A percentile compares a stretch with the other conserved stretches of the same genome.
phyloP scores from a whole-genome alignment of 2,113 vertebrate species.

The Xiphophorus maculatus region DNA sequence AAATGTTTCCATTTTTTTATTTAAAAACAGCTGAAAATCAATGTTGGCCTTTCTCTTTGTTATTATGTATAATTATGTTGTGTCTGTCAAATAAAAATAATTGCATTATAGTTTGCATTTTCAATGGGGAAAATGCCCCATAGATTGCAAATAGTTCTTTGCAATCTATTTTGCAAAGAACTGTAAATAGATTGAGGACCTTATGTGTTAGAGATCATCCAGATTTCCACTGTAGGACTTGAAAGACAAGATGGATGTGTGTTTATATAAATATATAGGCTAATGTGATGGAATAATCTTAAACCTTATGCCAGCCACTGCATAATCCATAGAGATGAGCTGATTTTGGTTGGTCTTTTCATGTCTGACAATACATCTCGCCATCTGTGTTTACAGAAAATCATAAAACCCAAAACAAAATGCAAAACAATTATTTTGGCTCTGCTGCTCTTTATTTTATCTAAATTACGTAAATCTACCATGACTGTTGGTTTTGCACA shows the following conservation, averaged over 20 bases:
- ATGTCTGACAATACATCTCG: neutral
- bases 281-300: slow-evolving; percentile 38
- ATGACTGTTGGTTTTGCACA: neutral
- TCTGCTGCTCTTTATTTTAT: slow-evolving; percentile 5
- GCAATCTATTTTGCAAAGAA: neutral
- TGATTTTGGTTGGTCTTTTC: slow-evolving; percentile 14
- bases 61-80: neutral
- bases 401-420: neutral
- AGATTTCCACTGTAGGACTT: neutral
- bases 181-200: neutral
- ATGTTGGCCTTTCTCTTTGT: neutral
- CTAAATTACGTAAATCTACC: neutral
- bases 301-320: slow-evolving; percentile 43
- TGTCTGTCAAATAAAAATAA: neutral
- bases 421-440: slow-evolving; percentile 17
- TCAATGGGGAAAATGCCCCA: neutral
- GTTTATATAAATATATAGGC: neutral
- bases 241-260: neutral
- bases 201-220: neutral
- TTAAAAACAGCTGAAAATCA: neutral
- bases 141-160: too few species aligned
- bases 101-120: neutral
- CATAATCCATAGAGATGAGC: slow-evolving; percentile 49
- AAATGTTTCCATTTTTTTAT: neutral
- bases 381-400: neutral